Evolutionary conservation across 2,888 invertebrate species (phyloP).

Genomic region (Tineola bisselliella): DNA sequence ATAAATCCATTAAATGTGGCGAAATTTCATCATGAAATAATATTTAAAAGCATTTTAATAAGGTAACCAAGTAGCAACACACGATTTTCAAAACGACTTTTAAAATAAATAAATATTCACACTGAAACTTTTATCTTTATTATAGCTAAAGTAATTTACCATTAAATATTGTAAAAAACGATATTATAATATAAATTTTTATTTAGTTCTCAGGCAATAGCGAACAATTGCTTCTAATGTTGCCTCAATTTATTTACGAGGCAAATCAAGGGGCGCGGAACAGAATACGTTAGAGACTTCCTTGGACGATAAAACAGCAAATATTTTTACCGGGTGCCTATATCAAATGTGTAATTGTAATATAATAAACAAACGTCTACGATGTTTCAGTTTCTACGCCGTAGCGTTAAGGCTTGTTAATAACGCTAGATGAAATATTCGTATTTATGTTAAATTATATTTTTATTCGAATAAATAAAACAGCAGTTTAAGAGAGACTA

Average conservation of each 20-base stretch:
- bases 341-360: neutral
- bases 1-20: neutral
- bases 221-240: conserved; percentile 67
- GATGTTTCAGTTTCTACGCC: neutral
- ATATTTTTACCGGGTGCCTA: neutral
- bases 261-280: conserved; percentile 46
- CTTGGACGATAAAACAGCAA: neutral
- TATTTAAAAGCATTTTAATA: conserved; percentile 1
- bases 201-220: conserved; percentile 29
- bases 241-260: conserved; percentile 67
- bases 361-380: neutral
- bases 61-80: too few relatives aligned
- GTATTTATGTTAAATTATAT: too few relatives aligned
- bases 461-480: too few relatives aligned
- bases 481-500: too few relatives aligned
- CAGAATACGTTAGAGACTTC: conserved; percentile 22
- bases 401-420: neutral
- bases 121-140: too few relatives aligned
- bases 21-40: neutral
- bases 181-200: too few relatives aligned
- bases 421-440: too few relatives aligned
- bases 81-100: too few relatives aligned
- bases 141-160: too few relatives aligned
- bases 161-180: too few relatives aligned
- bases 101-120: too few relatives aligned